Base-by-base conservation (phyloP, 2,113 vertebrate genomes). In the Laterallus jamaicensis region DNA sequence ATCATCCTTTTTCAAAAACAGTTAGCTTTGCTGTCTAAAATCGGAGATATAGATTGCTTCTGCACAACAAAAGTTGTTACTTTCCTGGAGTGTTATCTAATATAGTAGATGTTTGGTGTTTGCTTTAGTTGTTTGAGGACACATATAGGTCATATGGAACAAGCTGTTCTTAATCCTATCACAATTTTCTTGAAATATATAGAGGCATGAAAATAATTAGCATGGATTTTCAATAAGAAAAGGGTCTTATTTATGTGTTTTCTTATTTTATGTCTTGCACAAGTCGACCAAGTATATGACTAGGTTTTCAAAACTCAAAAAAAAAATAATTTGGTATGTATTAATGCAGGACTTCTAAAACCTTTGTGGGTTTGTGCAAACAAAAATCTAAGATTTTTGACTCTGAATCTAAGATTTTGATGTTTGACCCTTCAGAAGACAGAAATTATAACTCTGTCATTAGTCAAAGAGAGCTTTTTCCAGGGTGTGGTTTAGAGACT, bases 401-500 rank as follows among this genome's bases (percentile, higher is more conserved):
- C 42, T 42, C 42, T 42, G 42, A 42, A 42, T 42, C 42, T 42
- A 42, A 42, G 42, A 42, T 42, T 42, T 42, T 42, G 42, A 42
- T 15, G 15, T 42, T 14, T 49, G 22, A 31, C 24, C 47, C 49
- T 71, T 54, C 44, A 76, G 40, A 76, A 58, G 9, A 62, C 26
- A 67, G n/a, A 24, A 76, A 47, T 47, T 25, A 13, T 49, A 56
- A 31, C 10, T n/a, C 4, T 24, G 10, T 69, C 26, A 76, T 86
- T 66, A 73, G 29, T 18, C 3, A 87, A 64, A 79, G 6, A 54
- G 7, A 60, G 3, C 0, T 49, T 90, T 86, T 62, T 29, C 10
- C 25, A 54, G 4, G 6, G 4, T 0, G 2, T 59, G 6, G 25
- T 1, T 3, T 66, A 15, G 39, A 10, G 6, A 64, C 10, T 26